Evolutionary conservation across 53 echinoderm and acorn worm genomes (phyloP).

Genomic region (Luidia sarsii): DNA sequence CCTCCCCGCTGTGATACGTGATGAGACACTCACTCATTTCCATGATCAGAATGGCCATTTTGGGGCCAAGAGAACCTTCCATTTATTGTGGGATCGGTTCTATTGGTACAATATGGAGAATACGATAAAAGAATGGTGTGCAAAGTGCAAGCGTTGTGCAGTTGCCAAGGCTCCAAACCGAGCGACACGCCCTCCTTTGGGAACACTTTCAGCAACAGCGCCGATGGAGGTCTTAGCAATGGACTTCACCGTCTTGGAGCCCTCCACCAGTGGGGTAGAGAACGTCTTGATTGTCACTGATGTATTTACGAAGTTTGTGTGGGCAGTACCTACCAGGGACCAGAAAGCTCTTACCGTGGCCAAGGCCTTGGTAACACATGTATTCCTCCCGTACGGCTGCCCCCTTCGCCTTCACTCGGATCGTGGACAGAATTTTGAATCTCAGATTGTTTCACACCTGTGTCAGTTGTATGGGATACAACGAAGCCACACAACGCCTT

Average conservation of each 20-base stretch:
- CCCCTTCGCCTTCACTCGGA: too few species aligned
- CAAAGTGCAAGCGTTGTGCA: slow-evolving; percentile 7
- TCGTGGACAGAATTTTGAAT: slow-evolving; percentile 4
- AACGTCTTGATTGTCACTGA: slow-evolving; percentile 15
- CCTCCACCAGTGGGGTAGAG: slow-evolving; percentile 1
- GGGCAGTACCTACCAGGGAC: slow-evolving; percentile 25
- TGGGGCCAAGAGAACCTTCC: slow-evolving; percentile 8
- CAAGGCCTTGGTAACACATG: slow-evolving; percentile 9
- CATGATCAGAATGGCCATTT: too few species aligned
- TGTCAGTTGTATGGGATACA: slow-evolving; percentile 23
- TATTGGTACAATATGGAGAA: slow-evolving; percentile 15
- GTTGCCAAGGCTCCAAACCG: slow-evolving; percentile 24
- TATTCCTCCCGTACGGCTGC: slow-evolving; percentile 5
- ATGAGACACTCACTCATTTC: slow-evolving; percentile 13
- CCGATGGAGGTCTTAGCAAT: slow-evolving; percentile 33
- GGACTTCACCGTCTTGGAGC: slow-evolving; percentile 29
- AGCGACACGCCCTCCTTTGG: slow-evolving; percentile 8
- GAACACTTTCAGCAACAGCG: slow-evolving; percentile 28
- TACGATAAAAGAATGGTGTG: slow-evolving; percentile 13
- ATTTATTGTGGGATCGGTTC: slow-evolving; percentile 3
- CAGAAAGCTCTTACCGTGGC: slow-evolving; percentile 22
- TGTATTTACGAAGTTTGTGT: slow-evolving; percentile 24
- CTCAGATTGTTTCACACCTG: slow-evolving; percentile 2
- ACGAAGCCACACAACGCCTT: not conserved
- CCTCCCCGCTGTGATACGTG: not conserved